phyloP scores from a whole-genome alignment of 2,113 vertebrate genomes.

The Irena cyanogastra region DNA sequence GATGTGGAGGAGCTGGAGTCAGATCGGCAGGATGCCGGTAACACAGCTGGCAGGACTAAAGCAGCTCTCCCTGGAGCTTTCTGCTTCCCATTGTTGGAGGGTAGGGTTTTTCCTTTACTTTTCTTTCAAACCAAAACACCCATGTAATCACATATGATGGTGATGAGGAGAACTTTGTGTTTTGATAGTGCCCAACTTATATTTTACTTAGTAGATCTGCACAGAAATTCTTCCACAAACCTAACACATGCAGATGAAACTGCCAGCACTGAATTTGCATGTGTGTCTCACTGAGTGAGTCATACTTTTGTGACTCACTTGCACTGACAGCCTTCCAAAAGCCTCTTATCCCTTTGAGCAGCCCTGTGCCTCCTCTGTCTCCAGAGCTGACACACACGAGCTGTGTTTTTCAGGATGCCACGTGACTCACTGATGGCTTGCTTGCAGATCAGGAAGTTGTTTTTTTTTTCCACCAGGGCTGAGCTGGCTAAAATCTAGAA shows the following conservation, averaged over 20 bases:
- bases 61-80: not conserved
- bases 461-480: not conserved
- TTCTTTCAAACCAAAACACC: not conserved
- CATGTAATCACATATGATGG: not conserved
- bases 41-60: not conserved
- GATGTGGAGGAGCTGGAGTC: not conserved
- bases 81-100: not conserved
- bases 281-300: not conserved
- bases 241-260: not conserved
- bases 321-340: slow-evolving; percentile 40
- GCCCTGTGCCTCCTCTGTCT: not conserved
- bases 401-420: not conserved
- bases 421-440: not conserved
- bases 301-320: slow-evolving; percentile 45
- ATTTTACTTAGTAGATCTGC: not conserved
- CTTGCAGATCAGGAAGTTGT: not conserved
- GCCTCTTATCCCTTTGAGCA: slow-evolving; percentile 9
- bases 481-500: not conserved
- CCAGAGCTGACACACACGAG: not conserved
- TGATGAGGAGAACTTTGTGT: not conserved
- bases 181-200: not conserved
- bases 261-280: not conserved
- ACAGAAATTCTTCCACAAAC: not conserved
- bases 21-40: not conserved
- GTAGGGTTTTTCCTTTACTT: not conserved